Evolutionary conservation across 2,888 invertebrate species (phyloP).

Genomic region (Cantharis lateralis): DNA sequence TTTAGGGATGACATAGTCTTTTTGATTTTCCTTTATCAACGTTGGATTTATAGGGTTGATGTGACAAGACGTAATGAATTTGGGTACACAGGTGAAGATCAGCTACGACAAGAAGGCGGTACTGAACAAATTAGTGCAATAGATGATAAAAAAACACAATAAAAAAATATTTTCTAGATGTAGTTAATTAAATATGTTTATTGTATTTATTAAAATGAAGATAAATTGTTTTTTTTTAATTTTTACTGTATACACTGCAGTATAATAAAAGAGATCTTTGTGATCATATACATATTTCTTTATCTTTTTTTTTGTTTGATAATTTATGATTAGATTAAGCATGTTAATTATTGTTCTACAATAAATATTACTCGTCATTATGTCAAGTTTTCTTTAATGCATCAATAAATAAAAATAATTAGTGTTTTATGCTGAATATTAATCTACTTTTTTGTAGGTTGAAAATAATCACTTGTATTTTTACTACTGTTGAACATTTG

Average conservation of each 20-base stretch:
- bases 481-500: no score
- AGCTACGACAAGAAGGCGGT: conserved; percentile 13
- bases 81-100: conserved; percentile 87
- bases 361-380: not conserved
- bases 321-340: not conserved
- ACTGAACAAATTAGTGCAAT: conserved; percentile 29
- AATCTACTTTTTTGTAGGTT: not conserved
- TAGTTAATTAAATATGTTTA: conserved; percentile 17
- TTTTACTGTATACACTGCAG: conserved; percentile 8
- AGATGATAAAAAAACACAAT: conserved; percentile 32
- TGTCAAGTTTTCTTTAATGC: not conserved
- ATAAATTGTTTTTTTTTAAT: conserved; percentile 14
- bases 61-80: conserved; percentile 95
- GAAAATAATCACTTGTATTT: no score
- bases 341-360: not conserved
- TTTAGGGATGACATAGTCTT: conserved; percentile 99
- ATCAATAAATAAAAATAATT: not conserved
- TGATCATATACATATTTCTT: not conserved
- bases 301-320: not conserved
- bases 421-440: not conserved
- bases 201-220: conserved; percentile 24
- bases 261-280: not conserved
- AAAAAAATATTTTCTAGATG: conserved; percentile 11
- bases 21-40: conserved; percentile 97
- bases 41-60: conserved; percentile 98